Percentiles rank a stretch among this genome's conserved stretches.
These are phyloP conservation scores for Crocallis elinguaria DNA, from an alignment of 2,888 invertebrate genomes.

Conservation along the genomic window DNA sequence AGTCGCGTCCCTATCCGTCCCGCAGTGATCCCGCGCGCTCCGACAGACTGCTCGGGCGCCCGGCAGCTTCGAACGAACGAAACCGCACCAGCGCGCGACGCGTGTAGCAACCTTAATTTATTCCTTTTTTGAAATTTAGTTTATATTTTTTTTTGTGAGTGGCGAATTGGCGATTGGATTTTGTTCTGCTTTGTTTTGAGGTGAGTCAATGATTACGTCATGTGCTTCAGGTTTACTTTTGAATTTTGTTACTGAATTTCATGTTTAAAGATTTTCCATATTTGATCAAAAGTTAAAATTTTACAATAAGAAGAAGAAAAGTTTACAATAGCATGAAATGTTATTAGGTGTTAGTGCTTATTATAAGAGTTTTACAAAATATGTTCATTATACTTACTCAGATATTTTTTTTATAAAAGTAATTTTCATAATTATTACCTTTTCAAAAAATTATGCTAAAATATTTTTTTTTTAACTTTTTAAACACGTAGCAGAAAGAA, in stretches of 20 bases:
- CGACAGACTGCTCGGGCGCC: constrained; percentile 74
- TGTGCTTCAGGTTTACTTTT: constrained; percentile 1
- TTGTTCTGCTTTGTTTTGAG: constrained; percentile 39
- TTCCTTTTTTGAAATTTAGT: constrained; percentile 47
- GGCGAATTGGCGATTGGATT: constrained; percentile 52
- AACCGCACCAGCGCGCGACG: constrained; percentile 65
- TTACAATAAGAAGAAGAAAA: too few relatives aligned
- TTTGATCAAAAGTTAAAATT: neutral
- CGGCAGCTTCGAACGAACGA: constrained; percentile 83
- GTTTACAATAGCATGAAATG: too few relatives aligned
- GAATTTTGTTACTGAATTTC: neutral
- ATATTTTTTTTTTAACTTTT: too few relatives aligned
- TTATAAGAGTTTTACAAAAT: too few relatives aligned
- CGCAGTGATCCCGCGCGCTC: constrained; percentile 51
- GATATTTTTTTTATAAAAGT: too few relatives aligned
- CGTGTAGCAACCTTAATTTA: constrained; percentile 64
- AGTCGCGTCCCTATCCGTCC: constrained; percentile 55
- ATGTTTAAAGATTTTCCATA: neutral
- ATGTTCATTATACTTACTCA: too few relatives aligned
- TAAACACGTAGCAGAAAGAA: too few relatives aligned
- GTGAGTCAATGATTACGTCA: constrained; percentile 45
- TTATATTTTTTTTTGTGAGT: constrained; percentile 40
- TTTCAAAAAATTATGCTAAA: too few relatives aligned
- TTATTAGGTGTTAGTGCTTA: too few relatives aligned
- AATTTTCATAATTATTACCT: too few relatives aligned